phyloP scores from a whole-genome alignment of 1,140 invertebrate species.

The Drosophila ogumai region DNA sequence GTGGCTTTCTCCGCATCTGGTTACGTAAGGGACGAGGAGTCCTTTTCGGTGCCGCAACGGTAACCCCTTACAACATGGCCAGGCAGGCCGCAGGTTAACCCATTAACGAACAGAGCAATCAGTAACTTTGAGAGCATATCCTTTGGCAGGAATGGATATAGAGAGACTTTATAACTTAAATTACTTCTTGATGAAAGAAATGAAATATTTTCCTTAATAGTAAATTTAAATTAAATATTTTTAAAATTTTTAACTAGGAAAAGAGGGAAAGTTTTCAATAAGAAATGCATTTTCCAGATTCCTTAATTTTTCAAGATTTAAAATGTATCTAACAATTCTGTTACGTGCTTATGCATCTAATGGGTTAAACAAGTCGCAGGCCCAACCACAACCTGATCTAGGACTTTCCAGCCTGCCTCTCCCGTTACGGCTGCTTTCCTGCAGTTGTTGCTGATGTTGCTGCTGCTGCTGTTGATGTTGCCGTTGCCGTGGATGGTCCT shows the following conservation, averaged over 20 bases:
- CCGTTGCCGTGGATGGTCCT: conserved; percentile 12
- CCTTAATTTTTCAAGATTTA: too few relatives aligned
- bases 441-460: conserved; percentile 22
- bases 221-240: neutral
- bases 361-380: conserved; percentile 34
- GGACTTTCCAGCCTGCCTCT: conserved; percentile 22
- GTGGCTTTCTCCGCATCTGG: conserved; percentile 46
- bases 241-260: neutral
- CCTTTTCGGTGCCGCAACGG: conserved; percentile 12
- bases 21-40: conserved; percentile 29
- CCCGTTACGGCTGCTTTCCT: conserved; percentile 11
- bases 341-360: neutral
- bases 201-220: rapidly evolving
- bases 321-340: neutral
- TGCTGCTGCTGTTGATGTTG: conserved; percentile 19
- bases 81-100: conserved; percentile 30
- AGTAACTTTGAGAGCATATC: neutral
- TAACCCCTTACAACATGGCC: conserved; percentile 16
- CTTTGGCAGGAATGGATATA: neutral
- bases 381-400: conserved; percentile 25
- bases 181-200: neutral
- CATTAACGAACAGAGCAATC: conserved; percentile 5
- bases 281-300: neutral
- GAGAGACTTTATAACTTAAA: neutral
- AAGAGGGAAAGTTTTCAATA: too few relatives aligned